A percentile compares a stretch with the other conserved stretches of the same genome.
These are phyloP conservation scores for Anastatus disparis DNA, from an alignment of 1,140 invertebrate genomes.

Conservation along the genomic window DNA sequence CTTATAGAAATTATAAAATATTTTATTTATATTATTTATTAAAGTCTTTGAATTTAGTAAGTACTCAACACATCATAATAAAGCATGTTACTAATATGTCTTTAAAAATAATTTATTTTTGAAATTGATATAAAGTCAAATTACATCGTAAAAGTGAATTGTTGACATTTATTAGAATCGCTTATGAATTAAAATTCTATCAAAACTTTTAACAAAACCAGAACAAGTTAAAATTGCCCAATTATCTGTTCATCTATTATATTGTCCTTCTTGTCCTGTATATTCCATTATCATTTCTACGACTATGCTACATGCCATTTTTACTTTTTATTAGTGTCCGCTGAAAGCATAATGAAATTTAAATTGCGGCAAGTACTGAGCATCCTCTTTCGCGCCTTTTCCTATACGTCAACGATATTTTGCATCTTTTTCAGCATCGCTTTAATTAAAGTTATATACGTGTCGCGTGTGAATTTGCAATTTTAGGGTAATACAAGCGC, in stretches of 20 bases:
- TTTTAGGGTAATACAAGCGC: not conserved
- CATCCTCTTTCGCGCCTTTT: too few species aligned
- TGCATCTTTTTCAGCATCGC: not conserved
- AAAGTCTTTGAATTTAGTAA: too few species aligned
- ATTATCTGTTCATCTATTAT: constrained; percentile 2
- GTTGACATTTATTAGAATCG: too few species aligned
- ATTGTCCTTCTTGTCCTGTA: not conserved
- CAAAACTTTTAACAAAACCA: not conserved
- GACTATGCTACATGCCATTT: not conserved
- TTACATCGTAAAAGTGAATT: too few species aligned
- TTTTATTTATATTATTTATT: too few species aligned
- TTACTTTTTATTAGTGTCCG: not conserved
- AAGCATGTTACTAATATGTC: too few species aligned
- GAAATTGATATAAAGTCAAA: too few species aligned
- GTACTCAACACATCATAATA: too few species aligned
- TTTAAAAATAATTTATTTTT: too few species aligned
- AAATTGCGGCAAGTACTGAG: too few species aligned
- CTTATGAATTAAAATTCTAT: constrained; percentile 23
- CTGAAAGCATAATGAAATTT: constrained; percentile 13
- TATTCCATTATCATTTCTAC: constrained; percentile 6
- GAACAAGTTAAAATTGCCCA: constrained; percentile 7
- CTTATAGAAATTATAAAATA: too few species aligned
- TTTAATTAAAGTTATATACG: constrained; percentile 30
- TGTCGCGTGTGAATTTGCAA: constrained; percentile 2
- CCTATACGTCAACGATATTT: not conserved